phyloP scores from a whole-genome alignment of 2,888 invertebrate species.

The Tenthredo notha region DNA sequence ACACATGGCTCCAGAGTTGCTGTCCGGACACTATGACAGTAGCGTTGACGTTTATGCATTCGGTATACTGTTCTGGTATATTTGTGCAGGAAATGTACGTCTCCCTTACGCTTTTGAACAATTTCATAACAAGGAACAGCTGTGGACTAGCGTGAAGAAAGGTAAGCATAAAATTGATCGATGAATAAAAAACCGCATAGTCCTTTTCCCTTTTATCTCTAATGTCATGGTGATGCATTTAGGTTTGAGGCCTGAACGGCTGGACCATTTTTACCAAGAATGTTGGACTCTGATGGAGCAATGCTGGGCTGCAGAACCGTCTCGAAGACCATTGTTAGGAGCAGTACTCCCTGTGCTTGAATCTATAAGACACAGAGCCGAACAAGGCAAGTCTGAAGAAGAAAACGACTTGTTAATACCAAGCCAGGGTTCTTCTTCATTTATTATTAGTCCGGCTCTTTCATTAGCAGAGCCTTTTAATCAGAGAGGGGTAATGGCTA shows the following conservation, averaged over 20 bases:
- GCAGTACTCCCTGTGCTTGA: constrained; percentile 87
- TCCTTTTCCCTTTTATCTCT: neutral
- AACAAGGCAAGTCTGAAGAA: constrained; percentile 69
- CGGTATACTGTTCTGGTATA: constrained; percentile 94
- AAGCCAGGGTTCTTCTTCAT: constrained; percentile 63
- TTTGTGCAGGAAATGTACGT: constrained; percentile 90
- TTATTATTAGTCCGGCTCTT: constrained; percentile 69
- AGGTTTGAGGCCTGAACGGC: constrained; percentile 91
- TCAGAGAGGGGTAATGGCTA: constrained; percentile 72
- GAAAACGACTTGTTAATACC: constrained; percentile 53
- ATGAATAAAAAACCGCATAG: neutral
- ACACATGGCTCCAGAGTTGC: constrained; percentile 95
- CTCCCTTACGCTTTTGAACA: constrained; percentile 90
- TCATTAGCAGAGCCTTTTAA: constrained; percentile 73
- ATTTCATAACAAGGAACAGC: constrained; percentile 91
- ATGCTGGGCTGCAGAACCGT: constrained; percentile 90
- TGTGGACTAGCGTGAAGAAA: constrained; percentile 91
- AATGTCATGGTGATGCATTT: constrained; percentile 56
- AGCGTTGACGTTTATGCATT: constrained; percentile 95
- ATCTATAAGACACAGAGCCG: constrained; percentile 77
- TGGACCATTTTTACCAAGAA: constrained; percentile 86
- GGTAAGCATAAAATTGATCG: constrained; percentile 79
- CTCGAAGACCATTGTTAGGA: constrained; percentile 87
- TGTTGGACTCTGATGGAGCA: constrained; percentile 92
- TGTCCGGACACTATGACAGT: constrained; percentile 89